These are phyloP conservation scores for Oophaga pumilio DNA, from an alignment of 2,113 vertebrate species.

Conservation along the genomic window DNA sequence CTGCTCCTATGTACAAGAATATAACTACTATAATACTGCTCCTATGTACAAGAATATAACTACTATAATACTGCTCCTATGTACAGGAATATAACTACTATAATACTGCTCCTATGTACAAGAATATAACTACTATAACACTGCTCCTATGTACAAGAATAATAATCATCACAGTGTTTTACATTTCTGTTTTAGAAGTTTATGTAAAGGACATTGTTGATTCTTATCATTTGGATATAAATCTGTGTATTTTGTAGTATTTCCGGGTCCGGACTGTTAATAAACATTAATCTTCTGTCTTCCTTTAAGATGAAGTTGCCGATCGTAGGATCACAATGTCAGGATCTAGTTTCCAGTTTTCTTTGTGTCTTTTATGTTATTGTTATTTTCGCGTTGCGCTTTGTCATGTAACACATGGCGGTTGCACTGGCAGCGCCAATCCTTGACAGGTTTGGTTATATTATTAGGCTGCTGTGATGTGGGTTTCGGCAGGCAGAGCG, in stretches of 20 bases:
- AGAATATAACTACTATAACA: constrained; percentile 9
- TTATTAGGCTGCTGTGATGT: constrained; percentile 72
- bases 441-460: constrained; percentile 77
- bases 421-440: constrained; percentile 76
- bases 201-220: background rate
- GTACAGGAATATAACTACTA: background rate
- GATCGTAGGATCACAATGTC: constrained; percentile 60
- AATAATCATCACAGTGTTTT: background rate
- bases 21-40: background rate
- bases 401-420: constrained; percentile 76
- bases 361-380: constrained; percentile 71
- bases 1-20: background rate
- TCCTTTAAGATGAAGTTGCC: constrained; percentile 68
- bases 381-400: constrained; percentile 74
- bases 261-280: background rate
- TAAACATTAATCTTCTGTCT: constrained; percentile 61
- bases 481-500: constrained; percentile 75
- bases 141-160: background rate
- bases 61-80: background rate
- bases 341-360: constrained; percentile 51
- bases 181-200: background rate
- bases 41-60: background rate
- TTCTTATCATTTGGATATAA: background rate
- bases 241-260: background rate
- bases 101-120: background rate